Conservation (phyloP, 2,888 invertebrate species). For the Carpatolechia fugitivella region DNA sequence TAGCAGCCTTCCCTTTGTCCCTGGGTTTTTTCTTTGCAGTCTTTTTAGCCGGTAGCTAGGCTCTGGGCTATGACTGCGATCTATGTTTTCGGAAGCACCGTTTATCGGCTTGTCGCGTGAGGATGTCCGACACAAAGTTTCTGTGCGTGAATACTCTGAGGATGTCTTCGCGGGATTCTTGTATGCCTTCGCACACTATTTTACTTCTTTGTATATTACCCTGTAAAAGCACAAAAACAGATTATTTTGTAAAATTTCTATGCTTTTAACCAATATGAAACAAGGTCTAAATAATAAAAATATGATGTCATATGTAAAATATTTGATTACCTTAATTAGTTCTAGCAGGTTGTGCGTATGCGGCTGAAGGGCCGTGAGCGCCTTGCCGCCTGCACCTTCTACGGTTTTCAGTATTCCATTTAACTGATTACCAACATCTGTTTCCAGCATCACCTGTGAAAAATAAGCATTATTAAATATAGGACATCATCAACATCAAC, state of each 20-base stretch:
- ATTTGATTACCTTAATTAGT: slow-evolving; percentile 56
- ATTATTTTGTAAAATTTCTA: background rate
- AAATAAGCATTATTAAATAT: too few species aligned
- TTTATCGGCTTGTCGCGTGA: slow-evolving; percentile 94
- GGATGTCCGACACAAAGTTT: slow-evolving; percentile 91
- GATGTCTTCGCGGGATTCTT: slow-evolving; percentile 92
- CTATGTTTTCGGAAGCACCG: slow-evolving; percentile 95
- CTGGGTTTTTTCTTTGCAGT: slow-evolving; percentile 22
- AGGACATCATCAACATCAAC: too few species aligned
- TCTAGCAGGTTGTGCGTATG: slow-evolving; percentile 63
- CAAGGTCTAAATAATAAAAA: background rate
- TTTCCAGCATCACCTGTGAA: slow-evolving; percentile 74
- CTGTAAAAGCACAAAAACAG: slow-evolving; percentile 70
- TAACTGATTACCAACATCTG: slow-evolving; percentile 73
- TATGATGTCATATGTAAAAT: background rate
- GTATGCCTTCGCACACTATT: slow-evolving; percentile 94
- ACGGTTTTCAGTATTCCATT: slow-evolving; percentile 62
- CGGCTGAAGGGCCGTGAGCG: slow-evolving; percentile 55
- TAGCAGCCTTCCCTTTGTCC: slow-evolving; percentile 21
- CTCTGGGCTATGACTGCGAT: slow-evolving; percentile 76
- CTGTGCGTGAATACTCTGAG: slow-evolving; percentile 95
- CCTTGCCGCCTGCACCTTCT: slow-evolving; percentile 57
- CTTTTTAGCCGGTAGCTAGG: background rate
- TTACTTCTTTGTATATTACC: slow-evolving; percentile 97
- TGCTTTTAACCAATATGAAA: too few species aligned